Evolutionary conservation across 1,140 invertebrate genomes (phyloP).

Genomic region (Yoshiicerus persimilis): DNA sequence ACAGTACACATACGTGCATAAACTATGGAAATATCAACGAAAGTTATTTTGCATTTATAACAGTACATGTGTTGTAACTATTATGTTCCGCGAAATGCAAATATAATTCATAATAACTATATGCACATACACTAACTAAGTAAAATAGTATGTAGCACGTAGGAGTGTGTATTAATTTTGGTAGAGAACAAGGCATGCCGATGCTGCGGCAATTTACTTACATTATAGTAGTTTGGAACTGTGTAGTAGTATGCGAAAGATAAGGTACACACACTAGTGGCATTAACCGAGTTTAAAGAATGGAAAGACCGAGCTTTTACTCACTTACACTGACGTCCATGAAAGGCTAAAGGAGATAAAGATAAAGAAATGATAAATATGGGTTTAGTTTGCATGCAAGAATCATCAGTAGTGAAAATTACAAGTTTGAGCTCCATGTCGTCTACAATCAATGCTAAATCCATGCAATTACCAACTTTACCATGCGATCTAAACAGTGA

Average conservation of each 20-base stretch:
- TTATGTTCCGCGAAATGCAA: no score
- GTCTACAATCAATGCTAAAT: constrained; percentile 12
- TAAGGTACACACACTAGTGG: background rate
- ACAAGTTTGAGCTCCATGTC: background rate
- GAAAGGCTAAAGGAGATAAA: background rate
- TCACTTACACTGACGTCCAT: background rate
- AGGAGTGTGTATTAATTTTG: background rate
- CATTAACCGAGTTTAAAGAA: background rate
- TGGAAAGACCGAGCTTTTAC: background rate
- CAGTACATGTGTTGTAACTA: background rate
- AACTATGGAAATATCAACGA: background rate
- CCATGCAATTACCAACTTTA: constrained; percentile 13
- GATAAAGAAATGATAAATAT: constrained; percentile 19
- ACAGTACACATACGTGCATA: no score
- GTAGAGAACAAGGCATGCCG: background rate
- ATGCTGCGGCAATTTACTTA: background rate
- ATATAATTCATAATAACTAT: background rate
- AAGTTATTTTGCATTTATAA: background rate
- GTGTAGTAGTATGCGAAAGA: background rate
- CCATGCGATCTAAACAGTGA: constrained; percentile 7
- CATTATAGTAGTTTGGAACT: background rate
- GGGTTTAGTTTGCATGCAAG: constrained; percentile 12
- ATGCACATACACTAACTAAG: no score
- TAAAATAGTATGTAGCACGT: background rate
- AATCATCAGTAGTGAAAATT: constrained; percentile 14